Percentiles rank a stretch among this genome's conserved stretches.
phyloP scores from a whole-genome alignment of 1,140 invertebrate species.

The Sarcophaga bullata region DNA sequence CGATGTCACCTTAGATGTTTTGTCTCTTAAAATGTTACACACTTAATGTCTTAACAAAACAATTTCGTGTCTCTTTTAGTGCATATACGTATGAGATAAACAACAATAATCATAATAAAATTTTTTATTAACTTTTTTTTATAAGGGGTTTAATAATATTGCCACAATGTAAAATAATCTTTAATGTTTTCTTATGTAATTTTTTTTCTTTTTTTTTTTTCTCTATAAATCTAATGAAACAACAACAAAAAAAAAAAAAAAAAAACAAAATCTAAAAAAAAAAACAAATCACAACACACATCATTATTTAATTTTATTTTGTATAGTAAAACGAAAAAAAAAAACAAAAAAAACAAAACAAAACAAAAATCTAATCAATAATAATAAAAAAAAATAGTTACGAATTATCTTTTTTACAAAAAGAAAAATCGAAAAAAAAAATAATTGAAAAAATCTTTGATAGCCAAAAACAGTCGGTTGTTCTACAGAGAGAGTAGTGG shows the following conservation, averaged over 20 bases:
- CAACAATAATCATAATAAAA: conserved; percentile 23
- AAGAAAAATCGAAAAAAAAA: no score
- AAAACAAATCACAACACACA: background rate
- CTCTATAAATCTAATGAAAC: conserved; percentile 33
- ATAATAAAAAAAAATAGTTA: conserved; percentile 35
- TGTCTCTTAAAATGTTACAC: conserved; percentile 32
- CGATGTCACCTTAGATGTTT: conserved; percentile 33
- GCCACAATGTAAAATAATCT: conserved; percentile 47
- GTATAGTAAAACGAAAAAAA: background rate
- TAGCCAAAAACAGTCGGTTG: no score
- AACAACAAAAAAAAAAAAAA: conserved; percentile 27
- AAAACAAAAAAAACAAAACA: background rate
- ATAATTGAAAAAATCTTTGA: no score
- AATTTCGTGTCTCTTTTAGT: conserved; percentile 31
- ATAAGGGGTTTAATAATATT: conserved; percentile 45
- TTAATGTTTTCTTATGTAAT: conserved; percentile 48
- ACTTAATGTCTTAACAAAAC: conserved; percentile 43
- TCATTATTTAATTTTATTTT: background rate
- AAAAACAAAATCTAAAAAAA: conserved; percentile 28
- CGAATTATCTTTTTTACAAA: conserved; percentile 18
- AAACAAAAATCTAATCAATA: background rate
- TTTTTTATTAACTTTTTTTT: conserved; percentile 43
- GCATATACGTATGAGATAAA: no score
- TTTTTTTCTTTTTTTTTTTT: conserved; percentile 40
- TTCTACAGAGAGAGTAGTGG: no score